phyloP scores from a whole-genome alignment of 2,113 vertebrate genomes.

The Upupa epops region DNA sequence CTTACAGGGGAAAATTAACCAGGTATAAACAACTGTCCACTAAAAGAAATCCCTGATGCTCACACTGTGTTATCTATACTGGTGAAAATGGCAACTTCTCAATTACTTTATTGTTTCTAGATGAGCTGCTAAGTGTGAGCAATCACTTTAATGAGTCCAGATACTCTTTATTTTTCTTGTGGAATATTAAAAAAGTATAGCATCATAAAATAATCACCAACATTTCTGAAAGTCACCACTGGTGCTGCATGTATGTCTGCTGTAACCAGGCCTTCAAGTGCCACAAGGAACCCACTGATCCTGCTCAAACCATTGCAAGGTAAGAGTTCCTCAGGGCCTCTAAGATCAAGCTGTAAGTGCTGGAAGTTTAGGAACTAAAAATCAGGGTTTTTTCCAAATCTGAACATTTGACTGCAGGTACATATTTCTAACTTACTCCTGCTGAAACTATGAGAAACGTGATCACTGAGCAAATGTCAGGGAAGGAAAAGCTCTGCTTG shows the following conservation, averaged over 20 bases:
- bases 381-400: background rate
- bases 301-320: background rate
- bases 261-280: background rate
- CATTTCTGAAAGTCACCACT: background rate
- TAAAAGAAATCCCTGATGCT: background rate
- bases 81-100: background rate
- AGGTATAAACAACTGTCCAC: background rate
- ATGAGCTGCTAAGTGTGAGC: background rate
- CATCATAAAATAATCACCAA: background rate
- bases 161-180: background rate
- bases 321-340: background rate
- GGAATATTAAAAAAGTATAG: background rate
- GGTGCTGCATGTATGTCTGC: background rate
- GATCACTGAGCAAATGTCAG: background rate
- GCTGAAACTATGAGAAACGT: background rate
- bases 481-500: background rate
- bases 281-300: background rate
- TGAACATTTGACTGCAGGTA: background rate
- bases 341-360: background rate
- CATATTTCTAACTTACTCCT: background rate
- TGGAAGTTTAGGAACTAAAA: background rate
- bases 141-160: background rate
- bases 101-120: background rate
- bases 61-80: background rate
- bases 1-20: background rate